A percentile compares a stretch with the other conserved stretches of the same genome.
These are phyloP conservation scores for Dasysyrphus albostriatus DNA, from an alignment of 2,888 invertebrate species.

Conservation along the genomic window DNA sequence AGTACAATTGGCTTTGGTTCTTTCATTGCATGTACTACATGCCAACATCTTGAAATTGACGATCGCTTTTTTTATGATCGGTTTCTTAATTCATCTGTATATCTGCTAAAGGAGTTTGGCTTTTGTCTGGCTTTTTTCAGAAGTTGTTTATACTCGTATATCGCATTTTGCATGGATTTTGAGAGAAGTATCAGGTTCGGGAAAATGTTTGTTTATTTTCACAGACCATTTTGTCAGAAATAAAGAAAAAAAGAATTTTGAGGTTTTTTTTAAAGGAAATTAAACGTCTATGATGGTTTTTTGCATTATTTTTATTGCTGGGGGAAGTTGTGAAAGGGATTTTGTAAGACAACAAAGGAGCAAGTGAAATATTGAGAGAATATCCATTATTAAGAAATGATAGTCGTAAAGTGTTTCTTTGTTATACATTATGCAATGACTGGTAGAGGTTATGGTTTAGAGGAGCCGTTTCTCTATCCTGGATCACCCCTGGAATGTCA, in stretches of 20 bases:
- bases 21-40: constrained; percentile 17
- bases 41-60: constrained; percentile 58
- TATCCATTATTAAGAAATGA: not conserved
- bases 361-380: not conserved
- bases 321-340: constrained; percentile 1
- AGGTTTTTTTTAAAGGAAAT: not conserved
- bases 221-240: not conserved
- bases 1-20: constrained; percentile 8
- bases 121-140: constrained; percentile 44
- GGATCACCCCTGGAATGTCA: no score
- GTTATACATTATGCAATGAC: not conserved
- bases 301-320: not conserved
- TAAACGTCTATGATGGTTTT: not conserved
- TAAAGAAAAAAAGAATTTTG: not conserved
- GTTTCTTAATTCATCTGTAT: constrained; percentile 65
- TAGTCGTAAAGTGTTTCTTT: not conserved
- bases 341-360: not conserved
- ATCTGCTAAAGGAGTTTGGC: constrained; percentile 15
- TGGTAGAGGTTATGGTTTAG: no score
- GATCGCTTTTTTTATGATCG: constrained; percentile 68
- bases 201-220: constrained; percentile 6
- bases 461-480: no score
- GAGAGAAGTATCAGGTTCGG: constrained; percentile 9
- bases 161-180: not conserved
- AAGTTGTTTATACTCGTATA: not conserved